phyloP scores from a whole-genome alignment of 2,888 invertebrate genomes.

The Hyles lineata region DNA sequence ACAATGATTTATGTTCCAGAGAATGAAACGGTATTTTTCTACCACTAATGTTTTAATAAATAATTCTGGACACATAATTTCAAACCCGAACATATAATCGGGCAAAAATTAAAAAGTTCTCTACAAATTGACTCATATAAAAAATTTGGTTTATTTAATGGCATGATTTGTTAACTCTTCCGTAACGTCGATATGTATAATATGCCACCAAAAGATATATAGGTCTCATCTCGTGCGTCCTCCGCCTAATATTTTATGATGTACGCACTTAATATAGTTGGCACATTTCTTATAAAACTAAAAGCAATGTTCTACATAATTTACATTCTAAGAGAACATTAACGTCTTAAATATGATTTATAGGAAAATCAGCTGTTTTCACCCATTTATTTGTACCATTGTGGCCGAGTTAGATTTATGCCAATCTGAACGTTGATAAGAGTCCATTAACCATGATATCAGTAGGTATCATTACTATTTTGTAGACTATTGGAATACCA shows the following conservation, averaged over 20 bases:
- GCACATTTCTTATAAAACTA: neutral
- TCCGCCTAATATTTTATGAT: neutral
- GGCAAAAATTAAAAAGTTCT: conserved; percentile 2
- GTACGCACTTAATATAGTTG: neutral
- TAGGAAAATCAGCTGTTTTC: neutral
- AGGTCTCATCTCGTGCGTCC: neutral
- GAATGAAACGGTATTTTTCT: neutral
- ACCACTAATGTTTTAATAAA: neutral
- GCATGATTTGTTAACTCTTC: neutral
- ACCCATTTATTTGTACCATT: conserved; percentile 5
- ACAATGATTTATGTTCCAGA: neutral
- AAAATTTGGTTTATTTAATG: conserved; percentile 8
- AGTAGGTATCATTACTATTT: conserved; percentile 31
- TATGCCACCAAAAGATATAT: conserved; percentile 7
- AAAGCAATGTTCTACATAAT: neutral
- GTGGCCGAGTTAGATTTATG: conserved; percentile 12
- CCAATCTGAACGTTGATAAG: conserved; percentile 17
- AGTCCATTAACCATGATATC: conserved; percentile 27
- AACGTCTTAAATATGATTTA: neutral
- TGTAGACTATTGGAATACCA: conserved; percentile 60
- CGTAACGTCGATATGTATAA: neutral
- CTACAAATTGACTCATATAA: neutral
- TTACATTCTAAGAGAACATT: neutral
- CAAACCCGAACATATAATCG: neutral
- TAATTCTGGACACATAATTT: neutral